Percentiles rank a stretch among this genome's conserved stretches.
phyloP scores from a whole-genome alignment of 2,797 vertebrate genomes.

The Bryconaethiops microstoma region DNA sequence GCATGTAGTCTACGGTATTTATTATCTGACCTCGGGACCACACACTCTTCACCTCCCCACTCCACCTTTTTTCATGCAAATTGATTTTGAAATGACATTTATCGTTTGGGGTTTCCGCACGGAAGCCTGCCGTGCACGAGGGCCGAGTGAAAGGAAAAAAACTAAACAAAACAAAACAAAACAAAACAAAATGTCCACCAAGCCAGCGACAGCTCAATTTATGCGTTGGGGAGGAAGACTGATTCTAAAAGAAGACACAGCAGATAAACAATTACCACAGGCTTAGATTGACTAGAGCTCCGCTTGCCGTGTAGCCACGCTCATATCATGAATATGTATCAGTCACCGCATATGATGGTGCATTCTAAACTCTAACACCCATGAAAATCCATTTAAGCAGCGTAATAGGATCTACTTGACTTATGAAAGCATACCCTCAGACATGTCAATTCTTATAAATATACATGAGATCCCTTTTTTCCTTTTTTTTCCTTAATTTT shows the following conservation, averaged over 20 bases:
- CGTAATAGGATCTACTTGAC: conserved; percentile 78
- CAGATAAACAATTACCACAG: conserved; percentile 74
- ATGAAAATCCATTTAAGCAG: conserved; percentile 79
- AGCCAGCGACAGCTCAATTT: conserved; percentile 73
- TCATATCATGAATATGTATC: conserved; percentile 78
- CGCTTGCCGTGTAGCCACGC: conserved; percentile 58
- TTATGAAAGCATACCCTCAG: conserved; percentile 64
- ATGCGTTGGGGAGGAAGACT: conserved; percentile 65
- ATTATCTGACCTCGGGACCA: no score
- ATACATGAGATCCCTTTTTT: conserved; percentile 53
- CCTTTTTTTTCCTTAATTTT: conserved; percentile 29
- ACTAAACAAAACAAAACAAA: no score
- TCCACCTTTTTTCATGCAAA: conserved; percentile 65
- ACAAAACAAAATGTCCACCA: conserved; percentile 74
- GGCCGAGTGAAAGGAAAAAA: conserved; percentile 42
- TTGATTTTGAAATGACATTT: conserved; percentile 71
- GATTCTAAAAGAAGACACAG: conserved; percentile 61
- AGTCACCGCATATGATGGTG: conserved; percentile 67
- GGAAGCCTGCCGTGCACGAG: conserved; percentile 39
- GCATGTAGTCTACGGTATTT: no score
- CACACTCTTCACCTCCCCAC: conserved; percentile 54
- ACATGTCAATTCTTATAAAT: conserved; percentile 66
- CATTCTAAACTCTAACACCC: conserved; percentile 76
- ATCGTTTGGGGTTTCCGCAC: conserved; percentile 64
- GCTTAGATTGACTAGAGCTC: conserved; percentile 68